A percentile compares a stretch with the other conserved stretches of the same genome.
Evolutionary conservation across 2,797 vertebrate genomes (phyloP).

Genomic region (Siniperca obscura): DNA sequence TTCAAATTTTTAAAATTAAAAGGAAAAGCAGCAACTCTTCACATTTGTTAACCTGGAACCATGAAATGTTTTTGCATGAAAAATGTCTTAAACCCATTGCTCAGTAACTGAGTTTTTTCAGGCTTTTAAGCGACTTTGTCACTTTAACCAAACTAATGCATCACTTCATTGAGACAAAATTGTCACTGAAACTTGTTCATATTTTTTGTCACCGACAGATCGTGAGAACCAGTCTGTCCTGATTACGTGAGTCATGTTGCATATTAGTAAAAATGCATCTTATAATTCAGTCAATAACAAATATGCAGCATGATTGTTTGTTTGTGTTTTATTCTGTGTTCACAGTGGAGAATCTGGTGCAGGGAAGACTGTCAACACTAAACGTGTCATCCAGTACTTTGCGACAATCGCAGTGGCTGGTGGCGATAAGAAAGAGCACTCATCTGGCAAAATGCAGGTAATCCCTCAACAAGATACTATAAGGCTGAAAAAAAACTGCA

Average conservation of each 20-base stretch:
- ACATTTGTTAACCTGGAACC: too few species aligned
- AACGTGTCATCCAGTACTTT: slow-evolving; percentile 85
- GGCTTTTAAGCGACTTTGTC: background rate
- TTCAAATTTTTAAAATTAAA: too few species aligned
- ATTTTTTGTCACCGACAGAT: slow-evolving; percentile 78
- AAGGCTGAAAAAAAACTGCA: accelerated
- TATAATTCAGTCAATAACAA: background rate
- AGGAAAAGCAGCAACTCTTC: too few species aligned
- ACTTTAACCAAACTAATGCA: background rate
- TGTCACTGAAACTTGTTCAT: background rate
- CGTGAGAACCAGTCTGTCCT: slow-evolving; percentile 91
- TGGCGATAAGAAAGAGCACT: slow-evolving; percentile 77
- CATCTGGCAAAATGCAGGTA: slow-evolving; percentile 72
- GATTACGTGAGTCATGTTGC: slow-evolving; percentile 85
- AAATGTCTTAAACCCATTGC: too few species aligned
- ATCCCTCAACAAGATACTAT: background rate
- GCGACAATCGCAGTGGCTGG: slow-evolving; percentile 78
- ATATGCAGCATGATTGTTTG: accelerated
- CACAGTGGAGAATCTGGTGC: slow-evolving; percentile 84
- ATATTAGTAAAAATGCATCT: background rate
- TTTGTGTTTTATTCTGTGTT: background rate
- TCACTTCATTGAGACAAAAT: background rate
- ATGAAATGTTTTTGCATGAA: too few species aligned
- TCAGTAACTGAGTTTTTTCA: too few species aligned
- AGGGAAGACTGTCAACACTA: slow-evolving; percentile 85